Conservation (phyloP, 2,113 vertebrate genomes). For the Trichechus manatus region DNA sequence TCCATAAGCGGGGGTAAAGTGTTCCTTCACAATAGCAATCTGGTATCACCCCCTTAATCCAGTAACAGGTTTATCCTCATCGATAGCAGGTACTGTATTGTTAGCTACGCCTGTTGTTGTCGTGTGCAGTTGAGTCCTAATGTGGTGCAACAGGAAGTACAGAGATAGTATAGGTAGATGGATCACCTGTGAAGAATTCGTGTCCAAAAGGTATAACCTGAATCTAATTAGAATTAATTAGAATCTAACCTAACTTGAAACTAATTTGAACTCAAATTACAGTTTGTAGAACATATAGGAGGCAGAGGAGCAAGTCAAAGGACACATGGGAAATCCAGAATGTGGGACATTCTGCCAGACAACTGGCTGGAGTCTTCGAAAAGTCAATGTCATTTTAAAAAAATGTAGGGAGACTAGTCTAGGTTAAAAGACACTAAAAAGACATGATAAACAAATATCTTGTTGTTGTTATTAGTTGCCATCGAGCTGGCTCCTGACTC, state of each 20-base stretch:
- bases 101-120: background rate
- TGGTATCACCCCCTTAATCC: background rate
- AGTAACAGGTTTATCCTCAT: background rate
- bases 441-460: background rate
- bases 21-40: background rate
- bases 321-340: background rate
- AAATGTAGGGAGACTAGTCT: fast-evolving
- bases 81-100: background rate
- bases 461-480: no score
- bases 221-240: background rate
- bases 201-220: background rate
- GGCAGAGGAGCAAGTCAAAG: background rate
- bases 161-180: background rate
- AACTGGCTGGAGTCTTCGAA: background rate
- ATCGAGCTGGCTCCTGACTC: no score
- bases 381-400: background rate
- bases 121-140: no score
- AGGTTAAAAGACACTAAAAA: background rate
- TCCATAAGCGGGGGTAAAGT: no score
- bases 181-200: background rate
- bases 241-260: background rate
- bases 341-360: background rate
- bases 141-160: fast-evolving
- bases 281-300: background rate
- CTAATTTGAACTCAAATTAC: background rate